Conservation (phyloP, 1,140 invertebrate genomes). For the Gonatopus flavifemur region DNA sequence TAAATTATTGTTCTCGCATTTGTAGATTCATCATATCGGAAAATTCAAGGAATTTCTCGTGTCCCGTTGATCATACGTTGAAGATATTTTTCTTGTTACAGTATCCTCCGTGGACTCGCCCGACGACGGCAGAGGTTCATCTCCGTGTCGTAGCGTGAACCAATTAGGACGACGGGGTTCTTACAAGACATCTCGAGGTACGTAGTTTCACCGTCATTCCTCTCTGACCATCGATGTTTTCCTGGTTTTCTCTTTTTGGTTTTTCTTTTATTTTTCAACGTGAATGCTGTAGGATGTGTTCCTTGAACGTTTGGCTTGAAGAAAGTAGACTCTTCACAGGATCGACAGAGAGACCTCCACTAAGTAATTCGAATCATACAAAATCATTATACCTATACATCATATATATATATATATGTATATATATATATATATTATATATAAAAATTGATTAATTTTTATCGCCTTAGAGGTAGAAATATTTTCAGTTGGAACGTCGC, state of each 20-base stretch:
- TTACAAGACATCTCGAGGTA: constrained; percentile 84
- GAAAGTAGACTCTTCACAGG: constrained; percentile 36
- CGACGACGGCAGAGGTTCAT: constrained; percentile 75
- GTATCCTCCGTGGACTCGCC: constrained; percentile 73
- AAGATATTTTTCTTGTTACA: constrained; percentile 21
- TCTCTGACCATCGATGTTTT: too few species aligned
- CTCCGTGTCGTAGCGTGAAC: constrained; percentile 68
- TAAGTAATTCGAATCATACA: too few species aligned
- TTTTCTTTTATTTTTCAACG: constrained; percentile 19
- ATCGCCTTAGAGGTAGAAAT: constrained; percentile 40
- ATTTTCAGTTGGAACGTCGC: constrained; percentile 49
- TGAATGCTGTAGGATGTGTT: constrained; percentile 24
- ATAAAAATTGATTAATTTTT: constrained; percentile 18
- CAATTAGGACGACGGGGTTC: constrained; percentile 76
- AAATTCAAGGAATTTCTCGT: too few species aligned
- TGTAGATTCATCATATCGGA: too few species aligned
- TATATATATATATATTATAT: too few species aligned
- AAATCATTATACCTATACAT: too few species aligned
- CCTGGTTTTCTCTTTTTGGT: constrained; percentile 6
- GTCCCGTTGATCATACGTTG: too few species aligned
- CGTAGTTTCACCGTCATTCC: constrained; percentile 41
- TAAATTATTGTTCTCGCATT: too few species aligned
- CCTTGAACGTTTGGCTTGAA: constrained; percentile 39
- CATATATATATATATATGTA: constrained; percentile 5
- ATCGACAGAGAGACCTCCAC: too few species aligned